Evolutionary conservation across 2,797 vertebrate species (phyloP).

Genomic region (Tokudaia muenninki): DNA sequence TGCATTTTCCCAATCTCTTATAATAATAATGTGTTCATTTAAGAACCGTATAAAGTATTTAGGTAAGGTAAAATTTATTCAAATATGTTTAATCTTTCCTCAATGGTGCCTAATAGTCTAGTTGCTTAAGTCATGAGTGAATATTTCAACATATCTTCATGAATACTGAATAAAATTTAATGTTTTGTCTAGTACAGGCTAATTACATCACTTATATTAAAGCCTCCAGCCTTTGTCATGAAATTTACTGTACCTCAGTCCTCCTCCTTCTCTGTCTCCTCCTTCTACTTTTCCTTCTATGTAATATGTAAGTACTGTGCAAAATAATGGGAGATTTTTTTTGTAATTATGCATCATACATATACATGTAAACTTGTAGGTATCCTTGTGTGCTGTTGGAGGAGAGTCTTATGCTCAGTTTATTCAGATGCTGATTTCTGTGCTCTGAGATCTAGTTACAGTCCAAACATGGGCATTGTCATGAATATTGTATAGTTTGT

Average conservation of each 20-base stretch:
- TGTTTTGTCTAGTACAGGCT: not conserved
- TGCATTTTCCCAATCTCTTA: not conserved
- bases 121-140: not conserved
- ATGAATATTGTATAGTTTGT: too few species aligned
- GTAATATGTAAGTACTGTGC: not conserved
- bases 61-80: not conserved
- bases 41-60: not conserved
- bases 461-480: too few species aligned
- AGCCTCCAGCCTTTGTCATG: not conserved
- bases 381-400: not conserved
- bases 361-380: not conserved
- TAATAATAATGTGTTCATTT: not conserved
- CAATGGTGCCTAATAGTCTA: not conserved
- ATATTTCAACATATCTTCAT: not conserved
- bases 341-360: not conserved
- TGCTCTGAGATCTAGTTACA: too few species aligned
- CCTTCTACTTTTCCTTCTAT: too few species aligned
- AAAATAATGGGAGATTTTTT: not conserved
- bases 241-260: not conserved
- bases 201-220: not conserved
- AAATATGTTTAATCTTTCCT: not conserved
- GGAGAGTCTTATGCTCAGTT: too few species aligned
- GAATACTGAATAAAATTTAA: not conserved
- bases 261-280: not conserved
- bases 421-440: too few species aligned